Evolutionary conservation across 2,797 vertebrate species (phyloP).

Genomic region (Australoheros facetus): DNA sequence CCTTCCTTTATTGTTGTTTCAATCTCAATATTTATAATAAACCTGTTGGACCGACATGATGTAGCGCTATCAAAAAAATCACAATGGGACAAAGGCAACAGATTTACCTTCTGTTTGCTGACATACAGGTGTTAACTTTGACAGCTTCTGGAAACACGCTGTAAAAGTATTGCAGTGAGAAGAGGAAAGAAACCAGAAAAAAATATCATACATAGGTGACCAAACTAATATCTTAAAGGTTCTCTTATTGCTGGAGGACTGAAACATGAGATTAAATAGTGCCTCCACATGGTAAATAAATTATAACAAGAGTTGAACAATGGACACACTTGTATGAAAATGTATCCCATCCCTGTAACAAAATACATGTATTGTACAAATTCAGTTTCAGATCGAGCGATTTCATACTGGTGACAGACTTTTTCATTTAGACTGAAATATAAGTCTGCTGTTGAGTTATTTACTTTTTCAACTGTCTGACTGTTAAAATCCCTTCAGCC

Average conservation of each 20-base stretch:
- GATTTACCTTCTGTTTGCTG: background rate
- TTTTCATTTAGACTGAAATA: background rate
- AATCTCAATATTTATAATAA: background rate
- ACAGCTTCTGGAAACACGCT: background rate
- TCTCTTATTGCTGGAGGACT: background rate
- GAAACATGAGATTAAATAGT: background rate
- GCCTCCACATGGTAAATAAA: background rate
- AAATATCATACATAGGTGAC: background rate
- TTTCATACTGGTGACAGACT: background rate
- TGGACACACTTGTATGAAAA: background rate
- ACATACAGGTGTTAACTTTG: background rate
- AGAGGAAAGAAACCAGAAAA: background rate
- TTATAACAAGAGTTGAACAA: background rate
- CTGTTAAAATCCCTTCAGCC: constrained; percentile 75
- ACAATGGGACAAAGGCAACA: background rate
- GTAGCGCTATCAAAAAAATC: background rate
- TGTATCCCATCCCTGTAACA: background rate
- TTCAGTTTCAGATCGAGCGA: background rate
- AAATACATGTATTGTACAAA: background rate
- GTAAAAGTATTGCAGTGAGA: background rate
- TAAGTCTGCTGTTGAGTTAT: background rate
- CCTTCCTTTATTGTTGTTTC: background rate
- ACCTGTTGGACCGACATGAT: background rate
- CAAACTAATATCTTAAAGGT: background rate
- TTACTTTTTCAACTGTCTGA: background rate